These are phyloP conservation scores for Calephelis virginiensis DNA, from an alignment of 1,140 invertebrate species.

Conservation along the genomic window DNA sequence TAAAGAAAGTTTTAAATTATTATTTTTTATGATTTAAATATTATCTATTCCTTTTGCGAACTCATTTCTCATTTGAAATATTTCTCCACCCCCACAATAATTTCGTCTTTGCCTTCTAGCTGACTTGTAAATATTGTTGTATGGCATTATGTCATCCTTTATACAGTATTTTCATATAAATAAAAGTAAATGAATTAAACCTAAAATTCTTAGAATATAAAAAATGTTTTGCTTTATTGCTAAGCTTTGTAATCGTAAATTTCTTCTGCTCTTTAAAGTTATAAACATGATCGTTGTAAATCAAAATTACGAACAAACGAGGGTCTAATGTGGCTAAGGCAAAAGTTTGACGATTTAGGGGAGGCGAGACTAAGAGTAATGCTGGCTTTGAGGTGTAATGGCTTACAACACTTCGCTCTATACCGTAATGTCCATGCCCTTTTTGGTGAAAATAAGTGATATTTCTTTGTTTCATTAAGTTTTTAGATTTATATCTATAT, in stretches of 20 bases:
- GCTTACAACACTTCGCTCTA: constrained; percentile 62
- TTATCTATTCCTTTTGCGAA: too few species aligned
- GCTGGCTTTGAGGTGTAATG: constrained; percentile 55
- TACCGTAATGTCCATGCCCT: constrained; percentile 49
- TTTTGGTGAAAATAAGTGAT: constrained; percentile 60
- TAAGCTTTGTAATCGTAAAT: neutral
- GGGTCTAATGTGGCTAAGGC: constrained; percentile 1
- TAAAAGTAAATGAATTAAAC: too few species aligned
- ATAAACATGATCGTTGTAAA: neutral
- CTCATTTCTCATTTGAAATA: too few species aligned
- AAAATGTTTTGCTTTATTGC: neutral
- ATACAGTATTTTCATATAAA: too few species aligned
- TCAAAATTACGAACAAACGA: constrained; percentile 9
- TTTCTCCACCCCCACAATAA: too few species aligned
- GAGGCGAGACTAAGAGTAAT: constrained; percentile 51
- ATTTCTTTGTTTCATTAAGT: constrained; percentile 29
- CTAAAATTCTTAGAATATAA: too few species aligned
- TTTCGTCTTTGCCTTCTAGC: too few species aligned
- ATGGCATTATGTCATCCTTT: too few species aligned
- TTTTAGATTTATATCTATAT: neutral
- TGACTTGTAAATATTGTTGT: too few species aligned
- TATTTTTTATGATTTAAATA: too few species aligned
- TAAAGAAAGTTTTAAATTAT: too few species aligned
- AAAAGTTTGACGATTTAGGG: constrained; percentile 9
- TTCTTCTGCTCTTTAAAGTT: neutral